Base-by-base conservation (phyloP, 2,797 vertebrate species). In the Coccyzus lansbergi region DNA sequence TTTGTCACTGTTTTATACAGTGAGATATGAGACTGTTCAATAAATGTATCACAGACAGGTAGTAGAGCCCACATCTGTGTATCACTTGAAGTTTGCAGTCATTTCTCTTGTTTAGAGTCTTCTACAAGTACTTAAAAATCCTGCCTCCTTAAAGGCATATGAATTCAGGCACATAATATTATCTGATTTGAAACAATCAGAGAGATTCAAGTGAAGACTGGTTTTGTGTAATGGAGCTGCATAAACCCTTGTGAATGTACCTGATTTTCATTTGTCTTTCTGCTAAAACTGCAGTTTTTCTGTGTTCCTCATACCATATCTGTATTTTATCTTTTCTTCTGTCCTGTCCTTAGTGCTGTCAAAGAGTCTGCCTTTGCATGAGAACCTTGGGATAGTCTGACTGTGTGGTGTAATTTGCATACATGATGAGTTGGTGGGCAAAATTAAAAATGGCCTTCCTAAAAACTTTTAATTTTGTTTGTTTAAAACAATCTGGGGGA, bases 291-390 rank as follows among this genome's bases (percentile, higher is more conserved):
- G 68, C 59, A 60, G 31, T 40, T 86, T 88, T 87, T 42, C 74
- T 92, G 80, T 94, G 87, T 94, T 93, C 48, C 21, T 95, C 0
- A 13, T 93, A 67, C 67, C 55, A 16, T 91, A 63, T 83, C 51
- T 93, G 90, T 93, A 88, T 88, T 92, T 93, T 81, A 82, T 74
- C 78, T 92, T 89, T 89, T 25, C 42, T 91, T 93, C 79, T 0
- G 3, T 94, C 79, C 59, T 90, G 86, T 90, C 90, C 64, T 70
- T 72, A 86, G 69, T 83, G 51, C 88, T 87, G 78, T 90, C 78
- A 77, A 56, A 85, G 60, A 83, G 67, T 95, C 79, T 93, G 49
- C 65, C 64, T 85, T 90, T 2, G 0, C n/a, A 1, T 34, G 53
- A 38, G 68, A 53, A 53, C 75, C 59, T 72, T 15, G 65, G 19